Conservation (phyloP, 2,888 invertebrate genomes). For the Lasiommata megera region DNA sequence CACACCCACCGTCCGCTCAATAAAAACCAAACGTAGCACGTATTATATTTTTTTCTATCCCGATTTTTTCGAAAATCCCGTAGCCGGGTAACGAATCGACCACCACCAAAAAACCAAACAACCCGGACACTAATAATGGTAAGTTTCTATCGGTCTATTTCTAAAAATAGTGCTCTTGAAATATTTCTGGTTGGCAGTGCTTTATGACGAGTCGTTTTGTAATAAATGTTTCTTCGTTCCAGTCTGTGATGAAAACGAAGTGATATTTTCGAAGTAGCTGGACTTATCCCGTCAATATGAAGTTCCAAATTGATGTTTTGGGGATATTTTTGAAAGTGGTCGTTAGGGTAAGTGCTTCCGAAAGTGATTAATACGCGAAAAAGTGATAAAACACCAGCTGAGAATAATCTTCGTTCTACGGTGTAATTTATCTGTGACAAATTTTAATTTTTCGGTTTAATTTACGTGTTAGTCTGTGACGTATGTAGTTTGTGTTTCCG, state of each 20-base stretch:
- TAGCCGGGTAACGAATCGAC: slow-evolving; percentile 21
- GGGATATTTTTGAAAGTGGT: slow-evolving; percentile 78
- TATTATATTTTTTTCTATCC: slow-evolving; percentile 67
- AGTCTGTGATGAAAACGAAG: slow-evolving; percentile 61
- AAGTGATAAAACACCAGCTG: background rate
- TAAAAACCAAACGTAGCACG: slow-evolving; percentile 74
- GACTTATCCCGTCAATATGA: slow-evolving; percentile 56
- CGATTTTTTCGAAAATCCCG: slow-evolving; percentile 50
- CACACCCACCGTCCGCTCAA: slow-evolving; percentile 58
- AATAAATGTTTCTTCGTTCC: slow-evolving; percentile 50
- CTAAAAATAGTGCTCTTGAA: slow-evolving; percentile 46
- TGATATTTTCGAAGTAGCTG: slow-evolving; percentile 45
- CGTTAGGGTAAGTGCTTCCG: slow-evolving; percentile 65
- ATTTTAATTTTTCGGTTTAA: too few species aligned
- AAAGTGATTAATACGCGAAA: background rate
- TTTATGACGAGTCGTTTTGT: slow-evolving; percentile 26
- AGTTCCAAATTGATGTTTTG: slow-evolving; percentile 76
- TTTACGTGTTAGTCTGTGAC: background rate
- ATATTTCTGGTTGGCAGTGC: slow-evolving; percentile 32
- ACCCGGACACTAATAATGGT: slow-evolving; percentile 43
- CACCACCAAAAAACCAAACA: slow-evolving; percentile 13
- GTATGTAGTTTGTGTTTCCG: background rate
- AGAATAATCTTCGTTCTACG: too few species aligned
- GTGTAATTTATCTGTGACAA: background rate
- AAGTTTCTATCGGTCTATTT: slow-evolving; percentile 32